Base-by-base conservation (phyloP, 2,888 invertebrate species). In the Spodoptera exigua region DNA sequence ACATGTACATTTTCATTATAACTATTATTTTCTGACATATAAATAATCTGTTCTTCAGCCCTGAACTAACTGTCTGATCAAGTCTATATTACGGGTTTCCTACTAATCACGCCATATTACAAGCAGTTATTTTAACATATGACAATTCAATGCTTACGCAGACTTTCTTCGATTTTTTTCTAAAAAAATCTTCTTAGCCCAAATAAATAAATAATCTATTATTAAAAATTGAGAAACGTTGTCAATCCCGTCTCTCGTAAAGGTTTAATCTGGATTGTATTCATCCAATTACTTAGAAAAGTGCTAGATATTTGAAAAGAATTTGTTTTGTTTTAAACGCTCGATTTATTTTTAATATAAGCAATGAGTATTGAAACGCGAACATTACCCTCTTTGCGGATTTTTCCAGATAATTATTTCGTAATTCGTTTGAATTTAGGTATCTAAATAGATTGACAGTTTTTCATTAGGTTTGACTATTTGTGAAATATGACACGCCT, bases 291-390 rank as follows among this genome's bases (percentile, higher is more conserved):
- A 63, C 44, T 44, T 13, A 17, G 13, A 36, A 34, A 35, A 12
- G 16, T 44, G 13, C 45, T 61, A 46, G 34, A 48, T 49, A 69
- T 61, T 69, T 21, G 34, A 17, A 36, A 18, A 14, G 13, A 18
- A 62, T 66, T 55, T 37, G 48, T 54, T 65, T 59, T 60, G 36
- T 41, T 35, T 51, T n/a, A n/a, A 47, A 51, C 43, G 46, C 39
- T 46, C 54, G 37, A 51, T 70, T 69, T 41, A 21, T 2, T 51
- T 37, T 39, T 64, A 47, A 52, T 55, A 36, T 16, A 39, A n/a
- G n/a, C 45, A 55, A 51, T 44, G 47, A n/a, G n/a, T n/a, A n/a
- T 21, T 27, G 16, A 54, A 49, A 12, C n/a, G 17, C 13, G 27
- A 37, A 27, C 46, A 27, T 61, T 37, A 49, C 48, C 70, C 45